Conservation (phyloP, 2,888 invertebrate species). For the Cryptocephalus moraei region DNA sequence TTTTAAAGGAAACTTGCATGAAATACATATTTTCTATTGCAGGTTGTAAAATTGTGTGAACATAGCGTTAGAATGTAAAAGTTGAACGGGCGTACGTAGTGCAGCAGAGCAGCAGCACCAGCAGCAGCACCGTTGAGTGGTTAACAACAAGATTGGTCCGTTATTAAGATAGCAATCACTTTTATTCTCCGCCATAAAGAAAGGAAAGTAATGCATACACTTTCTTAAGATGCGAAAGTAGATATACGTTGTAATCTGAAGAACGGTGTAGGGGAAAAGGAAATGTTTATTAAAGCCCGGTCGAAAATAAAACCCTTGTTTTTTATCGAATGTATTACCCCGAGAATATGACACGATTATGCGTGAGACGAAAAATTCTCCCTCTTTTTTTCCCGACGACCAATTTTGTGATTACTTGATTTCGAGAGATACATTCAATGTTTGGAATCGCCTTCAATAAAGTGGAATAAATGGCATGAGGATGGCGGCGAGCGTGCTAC, state of each 20-base stretch:
- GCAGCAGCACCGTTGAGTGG: slow-evolving; percentile 32
- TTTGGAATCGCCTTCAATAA: slow-evolving; percentile 27
- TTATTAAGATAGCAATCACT: slow-evolving; percentile 41
- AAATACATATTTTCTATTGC: too few species aligned
- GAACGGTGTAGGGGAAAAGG: slow-evolving; percentile 13
- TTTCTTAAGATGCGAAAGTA: slow-evolving; percentile 29
- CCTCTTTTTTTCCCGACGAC: slow-evolving; percentile 20
- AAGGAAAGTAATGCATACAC: slow-evolving; percentile 35
- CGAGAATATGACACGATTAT: slow-evolving; percentile 36
- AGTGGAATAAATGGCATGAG: slow-evolving; percentile 14
- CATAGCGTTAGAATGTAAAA: too few species aligned
- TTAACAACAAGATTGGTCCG: slow-evolving; percentile 38
- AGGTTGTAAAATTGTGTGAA: too few species aligned
- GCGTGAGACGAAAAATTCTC: slow-evolving; percentile 26
- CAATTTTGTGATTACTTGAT: slow-evolving; percentile 38
- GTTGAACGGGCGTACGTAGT: too few species aligned
- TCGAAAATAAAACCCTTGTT: slow-evolving; percentile 23
- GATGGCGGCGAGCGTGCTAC: too few species aligned
- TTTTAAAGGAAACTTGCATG: too few species aligned
- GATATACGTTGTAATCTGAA: slow-evolving; percentile 21
- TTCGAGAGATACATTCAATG: slow-evolving; percentile 24
- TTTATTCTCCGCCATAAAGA: slow-evolving; percentile 39
- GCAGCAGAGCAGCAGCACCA: slow-evolving; percentile 24
- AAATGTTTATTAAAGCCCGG: slow-evolving; percentile 10
- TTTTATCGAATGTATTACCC: slow-evolving; percentile 20